These are phyloP conservation scores for Pygoscelis adeliae DNA, from an alignment of 2,113 vertebrate species.

Conservation along the genomic window DNA sequence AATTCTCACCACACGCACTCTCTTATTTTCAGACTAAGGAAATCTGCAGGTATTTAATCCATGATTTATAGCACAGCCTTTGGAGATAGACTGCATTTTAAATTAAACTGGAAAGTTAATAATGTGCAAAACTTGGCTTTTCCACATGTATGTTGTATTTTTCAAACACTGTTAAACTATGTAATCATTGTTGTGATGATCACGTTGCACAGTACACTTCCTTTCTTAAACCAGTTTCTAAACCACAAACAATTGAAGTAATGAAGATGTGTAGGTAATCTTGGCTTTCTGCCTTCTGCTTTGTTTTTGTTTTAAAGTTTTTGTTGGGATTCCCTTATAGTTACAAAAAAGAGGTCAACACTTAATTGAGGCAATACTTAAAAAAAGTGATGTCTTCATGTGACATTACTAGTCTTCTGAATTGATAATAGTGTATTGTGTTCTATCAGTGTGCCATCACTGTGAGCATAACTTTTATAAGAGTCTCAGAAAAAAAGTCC, in stretches of 20 bases:
- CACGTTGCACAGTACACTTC: background rate
- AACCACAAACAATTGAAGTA: background rate
- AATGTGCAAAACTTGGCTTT: background rate
- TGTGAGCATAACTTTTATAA: background rate
- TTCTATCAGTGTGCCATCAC: background rate
- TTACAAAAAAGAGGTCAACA: background rate
- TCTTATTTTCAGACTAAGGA: background rate
- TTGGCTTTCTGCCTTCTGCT: background rate
- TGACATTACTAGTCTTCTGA: background rate
- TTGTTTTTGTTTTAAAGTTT: background rate
- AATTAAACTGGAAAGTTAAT: conserved; percentile 8
- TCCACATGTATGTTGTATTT: background rate
- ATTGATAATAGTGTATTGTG: background rate
- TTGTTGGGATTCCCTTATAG: background rate
- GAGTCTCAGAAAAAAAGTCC: background rate
- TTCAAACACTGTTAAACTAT: background rate
- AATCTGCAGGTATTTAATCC: background rate
- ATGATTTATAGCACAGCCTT: background rate
- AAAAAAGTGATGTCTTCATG: background rate
- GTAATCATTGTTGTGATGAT: background rate
- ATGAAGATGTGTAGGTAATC: background rate
- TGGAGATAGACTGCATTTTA: background rate
- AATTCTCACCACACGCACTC: background rate
- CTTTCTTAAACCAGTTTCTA: background rate
- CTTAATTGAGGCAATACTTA: background rate